phyloP scores from a whole-genome alignment of 2,113 vertebrate genomes.

The Pterocles orientalis region DNA sequence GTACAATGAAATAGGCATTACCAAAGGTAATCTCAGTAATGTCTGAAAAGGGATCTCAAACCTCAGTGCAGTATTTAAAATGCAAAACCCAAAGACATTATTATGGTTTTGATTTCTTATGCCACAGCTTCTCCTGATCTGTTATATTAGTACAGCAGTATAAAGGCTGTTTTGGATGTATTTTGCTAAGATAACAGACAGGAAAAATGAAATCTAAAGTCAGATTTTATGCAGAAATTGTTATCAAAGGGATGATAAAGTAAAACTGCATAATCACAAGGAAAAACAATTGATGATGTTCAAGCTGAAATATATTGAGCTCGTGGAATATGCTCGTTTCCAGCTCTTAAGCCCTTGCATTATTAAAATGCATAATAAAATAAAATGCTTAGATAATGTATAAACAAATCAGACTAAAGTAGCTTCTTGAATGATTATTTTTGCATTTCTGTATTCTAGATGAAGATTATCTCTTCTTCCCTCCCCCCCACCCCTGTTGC shows the following conservation, averaged over 20 bases:
- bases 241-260: constrained; percentile 83
- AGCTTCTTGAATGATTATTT: constrained; percentile 50
- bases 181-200: constrained; percentile 81
- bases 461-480: not conserved
- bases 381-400: constrained; percentile 60
- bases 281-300: constrained; percentile 75
- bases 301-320: constrained; percentile 56
- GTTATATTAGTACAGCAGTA: constrained; percentile 75
- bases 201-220: constrained; percentile 81
- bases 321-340: constrained; percentile 59
- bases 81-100: constrained; percentile 87
- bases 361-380: constrained; percentile 73
- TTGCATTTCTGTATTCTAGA: not conserved
- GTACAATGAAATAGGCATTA: constrained; percentile 87
- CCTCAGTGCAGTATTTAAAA: constrained; percentile 85
- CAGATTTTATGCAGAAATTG: constrained; percentile 79
- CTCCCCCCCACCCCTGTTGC: not conserved
- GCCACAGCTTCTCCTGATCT: constrained; percentile 79
- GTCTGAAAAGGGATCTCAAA: constrained; percentile 84
- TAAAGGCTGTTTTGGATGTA: constrained; percentile 78
- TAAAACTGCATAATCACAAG: constrained; percentile 72
- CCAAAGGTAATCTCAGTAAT: constrained; percentile 86
- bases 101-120: constrained; percentile 86
- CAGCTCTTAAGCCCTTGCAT: constrained; percentile 56
- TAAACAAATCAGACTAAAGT: constrained; percentile 66